Conservation (phyloP, 2,888 invertebrate species). For the Pseudanteris insignis region DNA sequence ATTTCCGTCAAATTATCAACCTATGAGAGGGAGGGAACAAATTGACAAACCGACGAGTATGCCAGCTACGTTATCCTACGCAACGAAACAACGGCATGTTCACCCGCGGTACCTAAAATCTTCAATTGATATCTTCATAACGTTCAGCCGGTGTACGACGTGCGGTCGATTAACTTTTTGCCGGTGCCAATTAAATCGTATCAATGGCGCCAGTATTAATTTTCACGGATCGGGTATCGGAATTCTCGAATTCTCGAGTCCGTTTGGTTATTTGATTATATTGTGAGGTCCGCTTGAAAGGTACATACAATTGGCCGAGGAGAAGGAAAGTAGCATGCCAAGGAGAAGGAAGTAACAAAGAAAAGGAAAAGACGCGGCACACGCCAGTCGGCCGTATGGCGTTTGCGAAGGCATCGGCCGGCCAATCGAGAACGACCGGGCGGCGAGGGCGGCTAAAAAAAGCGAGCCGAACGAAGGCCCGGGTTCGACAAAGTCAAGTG, state of each 20-base stretch:
- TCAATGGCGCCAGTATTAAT: constrained; percentile 25
- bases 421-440: constrained; percentile 39
- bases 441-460: constrained; percentile 23
- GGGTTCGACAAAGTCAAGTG: constrained; percentile 46
- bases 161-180: constrained; percentile 32
- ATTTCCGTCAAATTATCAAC: too few species aligned
- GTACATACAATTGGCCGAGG: constrained; percentile 16
- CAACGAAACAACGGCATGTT: too few species aligned
- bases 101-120: too few species aligned
- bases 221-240: constrained; percentile 27
- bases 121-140: constrained; percentile 40
- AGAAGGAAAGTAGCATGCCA: constrained; percentile 45
- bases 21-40: too few species aligned
- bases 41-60: too few species aligned
- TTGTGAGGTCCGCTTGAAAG: constrained; percentile 22
- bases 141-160: background rate
- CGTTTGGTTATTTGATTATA: constrained; percentile 27
- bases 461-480: constrained; percentile 20
- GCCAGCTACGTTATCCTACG: too few species aligned
- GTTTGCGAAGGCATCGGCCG: constrained; percentile 31
- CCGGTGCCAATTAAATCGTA: constrained; percentile 26
- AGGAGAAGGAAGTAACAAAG: constrained; percentile 27
- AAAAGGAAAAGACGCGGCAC: constrained; percentile 42
- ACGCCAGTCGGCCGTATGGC: constrained; percentile 43
- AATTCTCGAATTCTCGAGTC: constrained; percentile 17